Percentiles rank a stretch among this genome's conserved stretches.
These are phyloP conservation scores for Chelon auratus DNA, from an alignment of 2,797 vertebrate species.

Conservation along the genomic window DNA sequence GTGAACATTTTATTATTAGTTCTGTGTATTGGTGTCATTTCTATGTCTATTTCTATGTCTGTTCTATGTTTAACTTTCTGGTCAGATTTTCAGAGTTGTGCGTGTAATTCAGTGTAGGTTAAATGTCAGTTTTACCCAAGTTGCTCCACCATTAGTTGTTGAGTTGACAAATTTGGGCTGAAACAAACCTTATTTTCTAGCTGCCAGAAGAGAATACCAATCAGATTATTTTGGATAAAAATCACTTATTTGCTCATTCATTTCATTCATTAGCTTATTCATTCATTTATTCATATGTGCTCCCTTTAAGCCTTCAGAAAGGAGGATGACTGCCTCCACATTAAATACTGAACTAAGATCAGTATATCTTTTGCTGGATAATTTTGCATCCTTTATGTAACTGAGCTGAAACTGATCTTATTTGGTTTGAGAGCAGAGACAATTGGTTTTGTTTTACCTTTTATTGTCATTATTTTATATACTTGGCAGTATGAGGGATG, in stretches of 20 bases:
- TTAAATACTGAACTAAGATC: constrained; percentile 10
- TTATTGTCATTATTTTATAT: neutral
- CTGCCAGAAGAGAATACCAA: neutral
- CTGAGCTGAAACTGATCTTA: neutral
- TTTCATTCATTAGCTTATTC: neutral
- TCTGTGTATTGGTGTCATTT: constrained; percentile 37
- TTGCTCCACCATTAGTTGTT: neutral
- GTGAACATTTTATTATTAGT: constrained; percentile 16
- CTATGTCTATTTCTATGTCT: neutral
- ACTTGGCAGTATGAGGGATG: neutral
- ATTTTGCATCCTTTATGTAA: neutral
- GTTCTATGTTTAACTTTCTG: neutral
- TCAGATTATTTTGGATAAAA: neutral
- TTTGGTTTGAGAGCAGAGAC: neutral
- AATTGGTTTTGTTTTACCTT: neutral
- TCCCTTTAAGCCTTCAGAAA: neutral
- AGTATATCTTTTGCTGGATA: neutral
- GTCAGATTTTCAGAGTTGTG: constrained; percentile 8
- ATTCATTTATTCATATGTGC: neutral
- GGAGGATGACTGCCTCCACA: neutral
- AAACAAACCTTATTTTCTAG: neutral
- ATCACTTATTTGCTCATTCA: neutral
- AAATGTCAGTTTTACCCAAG: neutral
- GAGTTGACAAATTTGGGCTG: neutral
- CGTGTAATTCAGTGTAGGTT: neutral